Evolutionary conservation across 2,888 invertebrate species (phyloP), one percentile per base, ranked within the genome.

Genomic region (Embidobia sp.): DNA sequence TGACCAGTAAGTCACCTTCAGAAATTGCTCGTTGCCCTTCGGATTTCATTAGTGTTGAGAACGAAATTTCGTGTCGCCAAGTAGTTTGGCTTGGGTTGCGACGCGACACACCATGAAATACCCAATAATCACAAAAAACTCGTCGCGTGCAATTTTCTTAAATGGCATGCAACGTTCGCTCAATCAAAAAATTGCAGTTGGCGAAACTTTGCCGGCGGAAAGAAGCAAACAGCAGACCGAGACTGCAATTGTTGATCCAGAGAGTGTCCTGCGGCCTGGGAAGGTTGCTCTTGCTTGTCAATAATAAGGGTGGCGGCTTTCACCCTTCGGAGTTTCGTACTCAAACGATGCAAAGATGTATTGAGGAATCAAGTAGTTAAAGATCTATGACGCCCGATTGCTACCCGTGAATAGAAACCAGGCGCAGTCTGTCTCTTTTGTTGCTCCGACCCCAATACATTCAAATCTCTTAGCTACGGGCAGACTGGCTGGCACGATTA

Each of bases 1-100:
- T 83, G 85, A 83, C 83, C 86, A 86, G 86, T 85, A 86, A 87
- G 85, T 86, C 84, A 85, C 85, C 85, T 87, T 85, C 84, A 85
- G 85, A 85, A 86, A 87, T 86, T 86, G 85, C 85, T 84, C 83
- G 83, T 83, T 83, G 79, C 85, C 83, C 84, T 86, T 86, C 85
- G 84, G 84, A 88, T 87, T 87, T 87, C 86, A 88, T 88, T 86
- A 87, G 84, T 82, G 84, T 84, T 83, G 82, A 83, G 81, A 80
- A 83, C 82, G 79, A 84, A 82, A 84, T 84, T 85, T 83, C 82
- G 81, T 82, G 81, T 83, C 80, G 80, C 83, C 81, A 85, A 86
- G 84, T 84, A 78, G 79, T 80, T 72, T 66, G 31, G 51, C 53
- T 63, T 11, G 18, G 35, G 19, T 40, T 18, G 61, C 27, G 35